Percentiles rank a stretch among this genome's conserved stretches.
Conservation (phyloP, 2,888 invertebrate genomes). For the Cryptus viduatorius region DNA sequence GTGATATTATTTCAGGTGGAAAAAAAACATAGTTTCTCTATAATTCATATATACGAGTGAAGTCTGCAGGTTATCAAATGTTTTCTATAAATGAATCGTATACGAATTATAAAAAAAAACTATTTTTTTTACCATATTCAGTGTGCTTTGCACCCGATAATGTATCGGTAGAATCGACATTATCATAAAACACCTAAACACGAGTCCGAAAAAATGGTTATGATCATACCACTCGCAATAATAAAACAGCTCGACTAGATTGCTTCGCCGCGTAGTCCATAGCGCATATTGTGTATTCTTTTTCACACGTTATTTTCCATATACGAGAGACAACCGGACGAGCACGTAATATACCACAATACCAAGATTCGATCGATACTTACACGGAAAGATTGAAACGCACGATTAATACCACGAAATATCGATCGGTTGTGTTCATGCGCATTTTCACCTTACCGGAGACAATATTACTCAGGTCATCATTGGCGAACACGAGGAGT, state of each 20-base stretch:
- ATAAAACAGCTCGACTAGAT: conserved; percentile 19
- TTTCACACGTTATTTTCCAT: conserved; percentile 24
- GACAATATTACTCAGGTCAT: conserved; percentile 77
- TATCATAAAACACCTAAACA: background rate
- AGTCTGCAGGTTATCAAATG: background rate
- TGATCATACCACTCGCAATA: background rate
- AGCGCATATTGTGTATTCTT: conserved; percentile 18
- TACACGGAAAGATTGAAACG: conserved; percentile 70
- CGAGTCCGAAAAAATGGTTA: background rate
- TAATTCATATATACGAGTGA: background rate
- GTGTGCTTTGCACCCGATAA: background rate
- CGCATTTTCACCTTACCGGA: conserved; percentile 69
- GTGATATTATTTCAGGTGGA: conserved; percentile 55
- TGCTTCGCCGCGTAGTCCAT: conserved; percentile 41
- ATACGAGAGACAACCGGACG: conserved; percentile 9
- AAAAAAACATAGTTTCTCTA: conserved; percentile 19
- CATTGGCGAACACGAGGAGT: conserved; percentile 78
- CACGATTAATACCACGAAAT: conserved; percentile 74
- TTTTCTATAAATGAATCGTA: background rate
- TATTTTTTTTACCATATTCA: background rate
- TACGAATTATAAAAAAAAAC: background rate
- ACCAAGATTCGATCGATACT: conserved; percentile 74
- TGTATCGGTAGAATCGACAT: background rate
- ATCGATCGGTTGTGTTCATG: conserved; percentile 77
- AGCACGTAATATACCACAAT: conserved; percentile 26